phyloP scores from a whole-genome alignment of 1,140 invertebrate species.

The Drosophila melanica region DNA sequence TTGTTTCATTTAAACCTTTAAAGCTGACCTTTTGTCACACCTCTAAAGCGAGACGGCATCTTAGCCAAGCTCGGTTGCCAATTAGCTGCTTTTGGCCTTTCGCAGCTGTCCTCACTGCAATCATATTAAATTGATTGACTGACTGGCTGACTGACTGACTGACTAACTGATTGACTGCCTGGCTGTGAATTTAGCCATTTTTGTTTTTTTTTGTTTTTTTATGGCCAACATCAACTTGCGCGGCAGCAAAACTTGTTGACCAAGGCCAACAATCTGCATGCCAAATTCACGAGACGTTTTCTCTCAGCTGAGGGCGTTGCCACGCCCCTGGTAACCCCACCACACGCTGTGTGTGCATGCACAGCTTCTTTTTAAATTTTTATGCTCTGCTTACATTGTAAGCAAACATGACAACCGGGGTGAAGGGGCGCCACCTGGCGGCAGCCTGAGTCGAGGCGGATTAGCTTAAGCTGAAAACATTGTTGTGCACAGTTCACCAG shows the following conservation, averaged over 20 bases:
- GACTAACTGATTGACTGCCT: slow-evolving; percentile 22
- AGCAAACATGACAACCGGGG: slow-evolving; percentile 15
- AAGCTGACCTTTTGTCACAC: slow-evolving; percentile 11
- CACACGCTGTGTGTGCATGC: background rate
- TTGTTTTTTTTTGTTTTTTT: slow-evolving; percentile 32
- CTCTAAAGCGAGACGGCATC: background rate
- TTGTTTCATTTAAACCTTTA: slow-evolving; percentile 14
- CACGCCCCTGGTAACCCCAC: no score
- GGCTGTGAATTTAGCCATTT: slow-evolving; percentile 19
- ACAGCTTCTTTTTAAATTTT: slow-evolving; percentile 29
- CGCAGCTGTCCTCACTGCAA: slow-evolving; percentile 3
- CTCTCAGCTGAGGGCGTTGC: background rate
- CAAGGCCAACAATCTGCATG: slow-evolving; percentile 71
- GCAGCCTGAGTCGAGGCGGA: background rate
- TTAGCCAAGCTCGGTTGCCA: background rate
- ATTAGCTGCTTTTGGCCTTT: slow-evolving; percentile 27
- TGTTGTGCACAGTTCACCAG: slow-evolving; percentile 23
- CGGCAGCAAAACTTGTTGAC: slow-evolving; percentile 30
- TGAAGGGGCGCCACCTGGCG: background rate
- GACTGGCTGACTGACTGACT: slow-evolving; percentile 18
- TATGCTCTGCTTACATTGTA: slow-evolving; percentile 34
- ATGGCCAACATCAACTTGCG: slow-evolving; percentile 20
- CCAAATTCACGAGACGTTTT: slow-evolving; percentile 45
- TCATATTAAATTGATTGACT: slow-evolving; percentile 29
- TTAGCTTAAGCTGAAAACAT: slow-evolving; percentile 24